Conservation (phyloP, 2,797 vertebrate genomes). For the Synanceia verrucosa region DNA sequence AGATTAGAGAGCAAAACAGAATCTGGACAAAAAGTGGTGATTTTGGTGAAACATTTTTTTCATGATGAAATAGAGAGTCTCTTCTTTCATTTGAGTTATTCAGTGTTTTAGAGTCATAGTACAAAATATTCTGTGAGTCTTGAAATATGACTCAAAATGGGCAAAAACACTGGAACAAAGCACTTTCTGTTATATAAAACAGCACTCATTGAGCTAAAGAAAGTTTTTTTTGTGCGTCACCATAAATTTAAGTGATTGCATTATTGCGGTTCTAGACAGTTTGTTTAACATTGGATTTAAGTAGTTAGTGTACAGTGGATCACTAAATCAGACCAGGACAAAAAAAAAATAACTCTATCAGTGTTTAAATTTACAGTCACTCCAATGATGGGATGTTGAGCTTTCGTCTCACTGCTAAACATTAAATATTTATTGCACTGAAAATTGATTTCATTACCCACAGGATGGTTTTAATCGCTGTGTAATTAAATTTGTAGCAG, state of each 20-base stretch:
- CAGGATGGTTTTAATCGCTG: conserved; percentile 29
- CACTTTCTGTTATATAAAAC: too few species aligned
- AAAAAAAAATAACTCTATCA: background rate
- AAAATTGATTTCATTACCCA: conserved; percentile 38
- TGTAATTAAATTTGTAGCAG: conserved; percentile 16
- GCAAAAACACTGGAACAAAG: too few species aligned
- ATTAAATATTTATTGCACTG: conserved; percentile 60
- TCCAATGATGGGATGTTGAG: conserved; percentile 18
- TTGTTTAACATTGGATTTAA: conserved; percentile 2
- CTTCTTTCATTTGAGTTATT: too few species aligned
- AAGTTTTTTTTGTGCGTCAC: too few species aligned
- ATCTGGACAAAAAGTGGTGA: too few species aligned
- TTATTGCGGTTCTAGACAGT: background rate
- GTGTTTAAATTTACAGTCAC: conserved; percentile 16
- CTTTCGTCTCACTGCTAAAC: conserved; percentile 43
- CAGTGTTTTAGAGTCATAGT: too few species aligned
- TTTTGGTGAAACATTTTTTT: too few species aligned
- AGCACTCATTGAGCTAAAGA: too few species aligned
- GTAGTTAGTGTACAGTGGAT: background rate
- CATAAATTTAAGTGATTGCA: background rate
- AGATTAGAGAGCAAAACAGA: too few species aligned
- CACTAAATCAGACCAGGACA: background rate
- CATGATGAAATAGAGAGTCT: too few species aligned
- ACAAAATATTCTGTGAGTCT: too few species aligned
- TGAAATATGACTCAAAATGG: too few species aligned